Conservation (phyloP, 2,888 invertebrate genomes). For the Agrotis ipsilon region DNA sequence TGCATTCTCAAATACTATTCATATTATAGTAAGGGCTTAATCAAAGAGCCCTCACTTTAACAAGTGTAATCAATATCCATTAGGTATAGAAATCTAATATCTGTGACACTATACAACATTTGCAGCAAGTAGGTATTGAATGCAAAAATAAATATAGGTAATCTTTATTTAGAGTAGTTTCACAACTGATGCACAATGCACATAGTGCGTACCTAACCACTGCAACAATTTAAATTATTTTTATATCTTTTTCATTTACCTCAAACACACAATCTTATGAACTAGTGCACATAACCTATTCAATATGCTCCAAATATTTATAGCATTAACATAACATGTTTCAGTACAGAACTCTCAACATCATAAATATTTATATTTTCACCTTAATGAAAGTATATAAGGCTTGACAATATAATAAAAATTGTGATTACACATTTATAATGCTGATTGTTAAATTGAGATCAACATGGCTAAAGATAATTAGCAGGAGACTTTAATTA, state of each 20-base stretch:
- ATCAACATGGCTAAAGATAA: slow-evolving; percentile 54
- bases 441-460: slow-evolving; percentile 58
- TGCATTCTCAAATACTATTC: slow-evolving; percentile 13
- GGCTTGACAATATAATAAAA: slow-evolving; percentile 8
- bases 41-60: not conserved
- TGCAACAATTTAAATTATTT: slow-evolving; percentile 10
- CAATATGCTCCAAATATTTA: slow-evolving; percentile 27
- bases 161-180: not conserved
- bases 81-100: slow-evolving; percentile 19
- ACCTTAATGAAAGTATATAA: slow-evolving; percentile 15
- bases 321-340: slow-evolving; percentile 22
- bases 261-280: slow-evolving; percentile 33
- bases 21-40: not conserved
- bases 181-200: slow-evolving; percentile 44
- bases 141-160: slow-evolving; percentile 4
- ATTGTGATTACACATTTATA: slow-evolving; percentile 51
- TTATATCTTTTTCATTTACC: slow-evolving; percentile 25
- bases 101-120: slow-evolving; percentile 19
- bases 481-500: slow-evolving; percentile 4
- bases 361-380: slow-evolving; percentile 47
- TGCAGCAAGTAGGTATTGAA: not conserved
- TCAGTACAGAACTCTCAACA: slow-evolving; percentile 53
- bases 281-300: slow-evolving; percentile 21
- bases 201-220: slow-evolving; percentile 42
- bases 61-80: slow-evolving; percentile 4